Conservation (phyloP, 2,888 invertebrate species). For the Gisinianus flammeolus region DNA sequence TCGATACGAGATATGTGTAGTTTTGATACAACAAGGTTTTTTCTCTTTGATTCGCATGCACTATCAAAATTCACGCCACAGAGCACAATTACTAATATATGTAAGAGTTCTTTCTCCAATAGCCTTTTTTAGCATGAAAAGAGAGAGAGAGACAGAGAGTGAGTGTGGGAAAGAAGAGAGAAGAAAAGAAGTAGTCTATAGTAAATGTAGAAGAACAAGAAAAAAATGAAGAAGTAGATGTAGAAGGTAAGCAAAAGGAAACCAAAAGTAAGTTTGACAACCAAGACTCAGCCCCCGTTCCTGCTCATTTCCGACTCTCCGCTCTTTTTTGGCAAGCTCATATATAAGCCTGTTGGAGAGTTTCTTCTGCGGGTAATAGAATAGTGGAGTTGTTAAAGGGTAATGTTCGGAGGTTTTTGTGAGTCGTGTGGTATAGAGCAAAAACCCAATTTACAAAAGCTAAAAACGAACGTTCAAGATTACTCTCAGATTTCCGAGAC, state of each 20-base stretch:
- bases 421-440: slow-evolving; percentile 4
- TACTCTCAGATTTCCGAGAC: background rate
- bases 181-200: background rate
- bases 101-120: background rate
- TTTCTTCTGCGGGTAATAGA: background rate
- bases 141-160: slow-evolving; percentile 7
- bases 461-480: slow-evolving; percentile 15
- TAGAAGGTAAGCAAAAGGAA: background rate
- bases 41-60: slow-evolving; percentile 19
- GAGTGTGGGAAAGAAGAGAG: background rate
- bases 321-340: slow-evolving; percentile 3
- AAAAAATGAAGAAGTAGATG: background rate
- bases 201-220: background rate
- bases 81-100: slow-evolving; percentile 1
- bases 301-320: background rate
- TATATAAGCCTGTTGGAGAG: background rate
- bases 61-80: slow-evolving; percentile 33
- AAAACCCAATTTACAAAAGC: slow-evolving; percentile 22
- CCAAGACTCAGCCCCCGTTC: background rate
- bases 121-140: background rate
- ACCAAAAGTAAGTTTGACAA: background rate
- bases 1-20: slow-evolving; percentile 30
- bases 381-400: slow-evolving; percentile 7
- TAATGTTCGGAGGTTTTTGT: slow-evolving; percentile 22
- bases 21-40: slow-evolving; percentile 21